These are phyloP conservation scores for Tiaroga cobitis DNA, from an alignment of 2,797 vertebrate species.

Conservation along the genomic window DNA sequence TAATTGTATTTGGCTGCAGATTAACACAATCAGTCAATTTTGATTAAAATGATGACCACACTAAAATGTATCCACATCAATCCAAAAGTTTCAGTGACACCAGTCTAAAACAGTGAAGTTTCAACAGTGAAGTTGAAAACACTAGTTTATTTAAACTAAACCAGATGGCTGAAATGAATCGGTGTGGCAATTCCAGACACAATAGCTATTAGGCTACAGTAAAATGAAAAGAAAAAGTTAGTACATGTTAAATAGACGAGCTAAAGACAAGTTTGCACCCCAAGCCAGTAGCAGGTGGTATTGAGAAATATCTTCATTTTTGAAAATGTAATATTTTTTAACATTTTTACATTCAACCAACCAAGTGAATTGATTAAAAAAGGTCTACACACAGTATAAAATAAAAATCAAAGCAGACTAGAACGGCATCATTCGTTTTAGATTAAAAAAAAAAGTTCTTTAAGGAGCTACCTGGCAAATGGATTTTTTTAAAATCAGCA, in stretches of 20 bases:
- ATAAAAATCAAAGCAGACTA: neutral
- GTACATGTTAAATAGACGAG: neutral
- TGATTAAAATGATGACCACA: neutral
- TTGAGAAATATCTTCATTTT: too few relatives aligned
- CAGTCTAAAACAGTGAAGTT: neutral
- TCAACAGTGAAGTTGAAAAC: neutral
- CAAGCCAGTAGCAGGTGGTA: neutral
- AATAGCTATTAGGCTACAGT: neutral
- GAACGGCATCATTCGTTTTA: neutral
- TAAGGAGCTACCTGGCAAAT: too few relatives aligned
- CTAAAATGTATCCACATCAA: neutral
- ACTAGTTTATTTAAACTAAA: neutral
- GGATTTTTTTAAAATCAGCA: too few relatives aligned
- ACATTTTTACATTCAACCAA: too few relatives aligned
- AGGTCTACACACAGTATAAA: neutral
- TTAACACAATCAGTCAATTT: neutral
- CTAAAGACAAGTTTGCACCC: neutral
- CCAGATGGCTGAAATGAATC: neutral
- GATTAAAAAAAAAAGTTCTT: neutral
- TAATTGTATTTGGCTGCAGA: neutral
- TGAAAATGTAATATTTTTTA: too few relatives aligned
- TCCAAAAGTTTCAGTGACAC: neutral
- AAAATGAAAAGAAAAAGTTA: neutral
- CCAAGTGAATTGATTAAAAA: neutral
- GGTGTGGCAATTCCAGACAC: neutral